Evolutionary conservation across 2,113 vertebrate genomes (phyloP).

Genomic region (Polyodon spathula): DNA sequence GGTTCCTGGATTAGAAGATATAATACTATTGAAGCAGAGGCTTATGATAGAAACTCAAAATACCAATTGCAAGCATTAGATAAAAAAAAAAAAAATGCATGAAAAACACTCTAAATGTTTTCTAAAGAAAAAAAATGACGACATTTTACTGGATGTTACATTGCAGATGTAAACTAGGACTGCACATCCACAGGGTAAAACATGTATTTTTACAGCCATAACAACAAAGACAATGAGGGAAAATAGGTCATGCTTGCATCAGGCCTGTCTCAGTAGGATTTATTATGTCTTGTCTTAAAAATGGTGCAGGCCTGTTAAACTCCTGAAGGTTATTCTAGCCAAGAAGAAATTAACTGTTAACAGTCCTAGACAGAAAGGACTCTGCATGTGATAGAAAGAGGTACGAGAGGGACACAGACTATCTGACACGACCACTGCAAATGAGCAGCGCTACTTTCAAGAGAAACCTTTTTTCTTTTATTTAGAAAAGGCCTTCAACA

Average conservation of each 20-base stretch:
- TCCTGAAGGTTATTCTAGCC: conserved; percentile 15
- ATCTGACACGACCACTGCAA: not conserved
- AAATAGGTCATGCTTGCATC: conserved; percentile 25
- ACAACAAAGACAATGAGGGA: conserved; percentile 10
- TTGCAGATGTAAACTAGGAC: not conserved
- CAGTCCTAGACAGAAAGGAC: not conserved
- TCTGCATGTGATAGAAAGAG: not conserved
- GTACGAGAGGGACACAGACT: not conserved
- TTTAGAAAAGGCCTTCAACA: too few species aligned
- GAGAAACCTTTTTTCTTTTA: not conserved
- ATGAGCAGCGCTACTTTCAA: not conserved
- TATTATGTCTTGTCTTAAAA: conserved; percentile 11
- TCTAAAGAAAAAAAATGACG: not conserved
- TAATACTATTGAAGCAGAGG: too few species aligned
- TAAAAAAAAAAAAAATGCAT: not conserved
- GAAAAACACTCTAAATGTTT: not conserved
- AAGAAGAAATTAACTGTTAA: conserved; percentile 4
- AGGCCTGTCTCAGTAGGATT: conserved; percentile 2
- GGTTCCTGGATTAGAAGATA: too few species aligned
- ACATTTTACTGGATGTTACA: not conserved
- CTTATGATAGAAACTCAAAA: not conserved
- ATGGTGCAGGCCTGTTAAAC: conserved; percentile 9
- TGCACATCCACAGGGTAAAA: conserved; percentile 1
- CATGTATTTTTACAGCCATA: not conserved
- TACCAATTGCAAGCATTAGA: not conserved